Evolutionary conservation across 2,888 invertebrate genomes (phyloP), one percentile per base, ranked within the genome.

Genomic region (Acrobasis repandana): DNA sequence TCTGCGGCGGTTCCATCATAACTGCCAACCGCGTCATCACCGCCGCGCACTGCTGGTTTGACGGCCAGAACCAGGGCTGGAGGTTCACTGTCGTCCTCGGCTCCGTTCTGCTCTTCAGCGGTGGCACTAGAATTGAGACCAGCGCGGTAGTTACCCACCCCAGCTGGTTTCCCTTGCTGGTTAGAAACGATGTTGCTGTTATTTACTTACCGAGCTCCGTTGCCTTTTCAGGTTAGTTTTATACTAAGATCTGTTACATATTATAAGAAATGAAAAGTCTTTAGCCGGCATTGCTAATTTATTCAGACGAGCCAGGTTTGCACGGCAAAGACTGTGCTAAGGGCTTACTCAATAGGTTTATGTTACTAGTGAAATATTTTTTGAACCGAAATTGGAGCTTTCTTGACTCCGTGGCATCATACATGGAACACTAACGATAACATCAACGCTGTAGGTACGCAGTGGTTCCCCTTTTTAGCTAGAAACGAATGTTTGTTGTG

Each of bases 31-130:
- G 79, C 9, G 69, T 84, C 1, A 34, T 81, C 11, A 85, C 85
- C 0, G 86, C 86, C 38, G 86, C 86, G n/a, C 86, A 86, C 64
- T 87, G 86, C 68, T 87, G 86, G 86, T 76, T 62, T 46, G 87
- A 87, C 56, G 87, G 87, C n/a, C 0, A 20, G 0, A 69, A 80
- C 65, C 83, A 82, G 52, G 85, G 73, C 1, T 81, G 78, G 76
- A 68, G 69, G 20, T 61, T 82, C 16, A 79, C 72, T 3, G 82
- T 85, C 0, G 77, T 85, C 0, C 76, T 86, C 1, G 86, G 83
- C 11, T 77, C 85, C 9, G 62, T 61, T 4, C 38, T 68, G 0
- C 66, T 86, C 14, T 85, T 80, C 74, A 62, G 60, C 36, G 86
- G 82, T 2, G 86, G 85, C 9, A 70, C 63, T 5, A 77, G 85